Evolutionary conservation across 2,113 vertebrate species (phyloP).

Genomic region (Lepus americanus): DNA sequence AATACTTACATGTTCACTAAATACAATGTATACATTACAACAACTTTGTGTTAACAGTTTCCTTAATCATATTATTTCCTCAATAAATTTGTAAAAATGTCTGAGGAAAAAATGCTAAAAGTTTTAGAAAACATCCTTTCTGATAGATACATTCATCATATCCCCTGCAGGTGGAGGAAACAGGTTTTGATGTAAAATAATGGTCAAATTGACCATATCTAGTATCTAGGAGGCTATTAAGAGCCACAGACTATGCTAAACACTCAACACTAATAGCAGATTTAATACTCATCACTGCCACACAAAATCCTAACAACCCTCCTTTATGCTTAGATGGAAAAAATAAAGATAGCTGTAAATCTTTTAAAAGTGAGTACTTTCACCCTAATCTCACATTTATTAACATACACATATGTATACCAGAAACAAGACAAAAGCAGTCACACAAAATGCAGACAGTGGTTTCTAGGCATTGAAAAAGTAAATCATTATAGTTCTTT

Average conservation of each 20-base stretch:
- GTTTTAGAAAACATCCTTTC: not conserved
- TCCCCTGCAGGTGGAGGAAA: not conserved
- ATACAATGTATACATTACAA: not conserved
- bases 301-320: not conserved
- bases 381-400: not conserved
- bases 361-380: not conserved
- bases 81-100: not conserved
- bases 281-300: not conserved
- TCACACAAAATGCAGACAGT: not conserved
- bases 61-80: not conserved
- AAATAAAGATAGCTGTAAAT: not conserved
- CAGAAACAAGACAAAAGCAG: not conserved
- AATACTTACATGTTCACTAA: constrained; percentile 4
- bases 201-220: not conserved
- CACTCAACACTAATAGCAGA: not conserved
- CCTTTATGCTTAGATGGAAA: not conserved
- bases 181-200: constrained; percentile 1
- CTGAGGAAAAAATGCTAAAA: not conserved
- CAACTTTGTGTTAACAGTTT: not conserved
- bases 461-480: not conserved
- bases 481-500: not conserved
- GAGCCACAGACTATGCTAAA: not conserved
- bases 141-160: not conserved
- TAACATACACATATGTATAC: not conserved
- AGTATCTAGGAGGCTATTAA: not conserved